Percentiles rank a stretch among this genome's conserved stretches.
These are phyloP conservation scores for Hypomesus transpacificus DNA, from an alignment of 2,113 vertebrate genomes.

Conservation along the genomic window DNA sequence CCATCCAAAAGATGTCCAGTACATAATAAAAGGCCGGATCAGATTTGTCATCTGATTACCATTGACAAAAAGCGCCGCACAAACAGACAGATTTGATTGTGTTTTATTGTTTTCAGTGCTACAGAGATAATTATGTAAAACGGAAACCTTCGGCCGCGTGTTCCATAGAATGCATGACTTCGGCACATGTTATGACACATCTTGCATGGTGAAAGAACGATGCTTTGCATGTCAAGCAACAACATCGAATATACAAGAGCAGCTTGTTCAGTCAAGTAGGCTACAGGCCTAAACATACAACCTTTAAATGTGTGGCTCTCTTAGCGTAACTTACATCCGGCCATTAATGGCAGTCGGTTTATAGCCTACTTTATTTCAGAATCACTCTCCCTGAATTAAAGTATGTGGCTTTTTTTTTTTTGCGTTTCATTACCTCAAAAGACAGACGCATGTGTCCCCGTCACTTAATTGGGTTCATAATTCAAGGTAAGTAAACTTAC, in stretches of 20 bases:
- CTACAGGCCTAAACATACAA: background rate
- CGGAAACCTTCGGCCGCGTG: constrained; percentile 29
- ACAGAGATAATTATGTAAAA: constrained; percentile 61
- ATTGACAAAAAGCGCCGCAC: constrained; percentile 12
- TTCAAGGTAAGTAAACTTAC: constrained; percentile 11
- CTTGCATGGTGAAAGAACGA: constrained; percentile 61
- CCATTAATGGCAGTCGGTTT: constrained; percentile 1
- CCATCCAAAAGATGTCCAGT: no score
- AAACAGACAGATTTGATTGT: constrained; percentile 55
- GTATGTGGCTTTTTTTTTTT: constrained; percentile 29
- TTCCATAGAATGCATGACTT: constrained; percentile 55
- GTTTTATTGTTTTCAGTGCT: constrained; percentile 67
- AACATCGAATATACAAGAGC: constrained; percentile 65
- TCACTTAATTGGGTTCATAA: constrained; percentile 10
- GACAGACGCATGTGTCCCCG: constrained; percentile 14
- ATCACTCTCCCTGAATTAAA: constrained; percentile 58
- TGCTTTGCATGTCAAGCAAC: constrained; percentile 55
- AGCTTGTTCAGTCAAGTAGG: constrained; percentile 51
- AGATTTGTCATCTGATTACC: no score
- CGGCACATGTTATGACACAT: constrained; percentile 56
- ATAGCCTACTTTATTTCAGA: constrained; percentile 23
- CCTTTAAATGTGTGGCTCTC: background rate
- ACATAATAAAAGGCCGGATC: no score
- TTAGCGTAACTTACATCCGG: background rate
- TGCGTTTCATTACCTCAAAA: constrained; percentile 23